phyloP scores from a whole-genome alignment of 1,140 invertebrate genomes.

The Rhagoletis zephyria region DNA sequence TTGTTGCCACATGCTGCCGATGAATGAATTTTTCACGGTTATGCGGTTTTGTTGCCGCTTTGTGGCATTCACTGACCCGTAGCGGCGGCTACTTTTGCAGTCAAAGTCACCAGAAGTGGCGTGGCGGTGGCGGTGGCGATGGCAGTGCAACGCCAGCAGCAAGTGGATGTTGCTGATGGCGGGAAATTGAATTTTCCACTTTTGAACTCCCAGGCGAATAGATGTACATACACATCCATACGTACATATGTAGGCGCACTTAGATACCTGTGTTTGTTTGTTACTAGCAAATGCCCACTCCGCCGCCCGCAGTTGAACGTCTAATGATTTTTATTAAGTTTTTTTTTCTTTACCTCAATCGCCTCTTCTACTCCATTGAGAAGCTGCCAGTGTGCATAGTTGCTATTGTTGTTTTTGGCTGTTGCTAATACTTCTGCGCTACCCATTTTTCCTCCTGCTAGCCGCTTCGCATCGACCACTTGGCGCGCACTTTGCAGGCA shows the following conservation, averaged over 20 bases:
- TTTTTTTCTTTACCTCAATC: too few species aligned
- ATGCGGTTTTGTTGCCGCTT: background rate
- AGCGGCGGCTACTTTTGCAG: background rate
- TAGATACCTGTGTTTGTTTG: too few species aligned
- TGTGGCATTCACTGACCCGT: conserved; percentile 32
- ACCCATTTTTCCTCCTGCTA: background rate
- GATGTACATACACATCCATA: too few species aligned
- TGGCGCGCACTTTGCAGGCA: background rate
- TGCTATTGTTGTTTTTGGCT: background rate
- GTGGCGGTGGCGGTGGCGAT: background rate
- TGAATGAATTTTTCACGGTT: conserved; percentile 32
- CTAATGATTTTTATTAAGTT: too few species aligned
- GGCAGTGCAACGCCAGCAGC: background rate
- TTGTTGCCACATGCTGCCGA: background rate
- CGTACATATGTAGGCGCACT: too few species aligned
- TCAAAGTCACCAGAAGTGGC: too few species aligned
- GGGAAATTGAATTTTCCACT: conserved; percentile 21
- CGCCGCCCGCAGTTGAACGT: too few species aligned
- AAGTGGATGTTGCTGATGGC: background rate
- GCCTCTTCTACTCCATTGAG: too few species aligned
- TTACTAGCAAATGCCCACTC: too few species aligned
- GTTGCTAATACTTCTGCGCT: conserved; percentile 3
- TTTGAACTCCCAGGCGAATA: background rate
- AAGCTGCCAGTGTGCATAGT: too few species aligned
- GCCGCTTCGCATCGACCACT: background rate